Base-by-base conservation (phyloP, 2,113 vertebrate species). In the Cyprinus carpio region DNA sequence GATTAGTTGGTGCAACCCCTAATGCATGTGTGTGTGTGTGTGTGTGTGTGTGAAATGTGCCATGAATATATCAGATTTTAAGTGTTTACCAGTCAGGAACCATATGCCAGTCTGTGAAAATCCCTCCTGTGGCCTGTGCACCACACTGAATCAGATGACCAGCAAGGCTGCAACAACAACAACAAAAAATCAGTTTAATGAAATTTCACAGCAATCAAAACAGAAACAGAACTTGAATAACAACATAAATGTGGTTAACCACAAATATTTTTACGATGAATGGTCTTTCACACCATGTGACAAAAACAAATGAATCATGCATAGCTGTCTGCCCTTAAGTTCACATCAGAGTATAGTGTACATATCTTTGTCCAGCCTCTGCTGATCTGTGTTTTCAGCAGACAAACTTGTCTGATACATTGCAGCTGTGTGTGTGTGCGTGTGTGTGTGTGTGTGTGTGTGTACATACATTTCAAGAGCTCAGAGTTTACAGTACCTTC, bases 71-170 rank as follows among this genome's bases (percentile, higher is more conserved):
- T 25, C 20, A 31, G 9, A 13, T 80, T 86, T 3, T n/a, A 6
- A 84, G 6, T 25, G 89, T 93, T 89, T 92, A 97, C 96, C 95
- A 97, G 92, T 96, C 92, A 6, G 95, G 94, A 29, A 98, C 95
- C 3, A 76, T 87, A 87, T 96, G 94, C 96, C 95, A 97, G 23
- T 97, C 95, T 1, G 96, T 97, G 92, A 97, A 96, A 94, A 97
- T 95, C 23, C 96, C 96, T 31, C 96, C 96, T 2, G 96, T 98
- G 75, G 93, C 95, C 18, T 98, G 96, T 88, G 96, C 93, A 2
- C 96, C 96, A 29, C 96, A 97, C 90, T 97, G 96, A 81, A 96
- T 96, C 65, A 97, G 94, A 89, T 97, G 96, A 86, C 95, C 96
- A 88, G 95, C 95, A 60, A 97, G 95, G 84, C 96, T 97, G 85